Evolutionary conservation across 2,888 invertebrate species (phyloP).

Genomic region (Ferrisia virgata): DNA sequence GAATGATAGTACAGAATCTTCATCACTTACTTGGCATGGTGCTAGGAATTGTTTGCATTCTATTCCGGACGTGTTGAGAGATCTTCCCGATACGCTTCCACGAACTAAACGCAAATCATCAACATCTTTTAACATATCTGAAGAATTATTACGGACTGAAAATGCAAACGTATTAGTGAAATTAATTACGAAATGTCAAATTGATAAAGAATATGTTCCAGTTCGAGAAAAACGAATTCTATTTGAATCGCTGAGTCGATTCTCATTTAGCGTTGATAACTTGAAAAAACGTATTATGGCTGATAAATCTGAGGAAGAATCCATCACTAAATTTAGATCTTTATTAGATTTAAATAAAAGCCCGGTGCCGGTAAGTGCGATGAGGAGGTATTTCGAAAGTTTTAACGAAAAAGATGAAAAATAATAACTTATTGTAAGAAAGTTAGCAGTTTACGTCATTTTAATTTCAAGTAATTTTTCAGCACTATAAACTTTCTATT

Average conservation of each 20-base stretch:
- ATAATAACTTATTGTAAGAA: background rate
- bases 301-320: background rate
- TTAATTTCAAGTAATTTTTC: too few relatives aligned
- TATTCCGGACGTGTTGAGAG: conserved; percentile 3
- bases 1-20: background rate
- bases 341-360: background rate
- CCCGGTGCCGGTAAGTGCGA: background rate
- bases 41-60: background rate
- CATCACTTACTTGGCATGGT: background rate
- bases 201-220: conserved; percentile 58
- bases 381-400: conserved; percentile 33
- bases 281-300: background rate
- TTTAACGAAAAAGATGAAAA: conserved; percentile 17
- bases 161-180: conserved; percentile 14
- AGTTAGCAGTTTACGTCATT: too few relatives aligned
- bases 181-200: conserved; percentile 49
- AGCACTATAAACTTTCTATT: too few relatives aligned
- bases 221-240: conserved; percentile 68
- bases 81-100: conserved; percentile 3
- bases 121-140: background rate
- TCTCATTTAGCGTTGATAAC: conserved; percentile 53
- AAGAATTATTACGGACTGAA: conserved; percentile 9
- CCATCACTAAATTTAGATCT: background rate
- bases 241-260: conserved; percentile 64
- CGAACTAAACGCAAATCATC: background rate